These are phyloP conservation scores for Psilanteris sp. DNA, from an alignment of 1,140 invertebrate species.

Conservation along the genomic window DNA sequence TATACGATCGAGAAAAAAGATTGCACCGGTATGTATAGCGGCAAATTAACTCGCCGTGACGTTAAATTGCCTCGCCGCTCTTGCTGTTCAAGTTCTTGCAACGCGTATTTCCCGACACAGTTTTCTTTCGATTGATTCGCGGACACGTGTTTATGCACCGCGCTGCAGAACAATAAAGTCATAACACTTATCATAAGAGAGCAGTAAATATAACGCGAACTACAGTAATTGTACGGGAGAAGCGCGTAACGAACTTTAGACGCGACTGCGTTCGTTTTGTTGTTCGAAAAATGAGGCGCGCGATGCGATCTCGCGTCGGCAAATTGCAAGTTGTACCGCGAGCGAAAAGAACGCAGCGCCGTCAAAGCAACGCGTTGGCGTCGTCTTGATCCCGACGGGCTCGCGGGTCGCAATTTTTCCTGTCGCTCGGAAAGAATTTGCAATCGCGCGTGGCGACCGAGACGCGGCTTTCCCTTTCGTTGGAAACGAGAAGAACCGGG, in stretches of 20 bases:
- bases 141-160: conserved; percentile 39
- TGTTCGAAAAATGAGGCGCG: conserved; percentile 18
- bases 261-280: conserved; percentile 6
- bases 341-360: no score
- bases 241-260: conserved; percentile 25
- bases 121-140: conserved; percentile 54
- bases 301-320: conserved; percentile 2
- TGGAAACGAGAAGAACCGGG: conserved; percentile 43
- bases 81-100: conserved; percentile 52
- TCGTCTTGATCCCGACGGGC: no score
- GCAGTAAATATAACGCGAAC: conserved; percentile 25
- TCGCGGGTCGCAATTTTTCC: no score
- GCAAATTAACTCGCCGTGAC: conserved; percentile 61
- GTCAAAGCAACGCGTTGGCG: no score
- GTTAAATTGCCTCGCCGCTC: conserved; percentile 57
- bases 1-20: conserved; percentile 57
- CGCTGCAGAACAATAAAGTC: conserved; percentile 45
- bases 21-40: conserved; percentile 56
- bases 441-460: conserved; percentile 29
- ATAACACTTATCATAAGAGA: conserved; percentile 27
- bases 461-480: conserved; percentile 58
- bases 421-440: conserved; percentile 22
- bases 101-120: conserved; percentile 37
- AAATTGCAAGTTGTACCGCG: neutral
- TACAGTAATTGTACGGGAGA: conserved; percentile 34